phyloP scores from a whole-genome alignment of 2,888 invertebrate genomes.

The Dryobota labecula region DNA sequence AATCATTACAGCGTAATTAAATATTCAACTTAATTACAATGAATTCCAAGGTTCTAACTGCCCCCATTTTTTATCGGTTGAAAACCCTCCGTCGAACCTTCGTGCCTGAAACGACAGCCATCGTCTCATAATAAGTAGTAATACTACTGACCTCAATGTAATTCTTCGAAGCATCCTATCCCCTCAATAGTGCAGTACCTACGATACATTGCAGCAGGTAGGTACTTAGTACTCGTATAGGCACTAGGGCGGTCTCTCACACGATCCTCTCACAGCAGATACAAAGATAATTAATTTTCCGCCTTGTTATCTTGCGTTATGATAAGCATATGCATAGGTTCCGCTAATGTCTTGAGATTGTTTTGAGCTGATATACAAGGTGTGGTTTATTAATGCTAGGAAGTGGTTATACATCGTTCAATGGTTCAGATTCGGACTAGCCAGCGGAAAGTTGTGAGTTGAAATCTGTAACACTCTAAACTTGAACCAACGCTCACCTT shows the following conservation, averaged over 20 bases:
- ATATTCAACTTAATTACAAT: too few species aligned
- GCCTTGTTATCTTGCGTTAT: conserved; percentile 51
- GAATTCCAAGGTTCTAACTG: background rate
- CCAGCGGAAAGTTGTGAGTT: background rate
- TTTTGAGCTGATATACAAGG: conserved; percentile 27
- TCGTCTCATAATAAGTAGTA: background rate
- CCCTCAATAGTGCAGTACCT: background rate
- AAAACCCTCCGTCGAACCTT: background rate
- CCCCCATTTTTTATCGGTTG: background rate
- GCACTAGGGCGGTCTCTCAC: conserved; percentile 16
- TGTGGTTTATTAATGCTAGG: background rate
- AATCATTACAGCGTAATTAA: background rate
- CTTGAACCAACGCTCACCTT: background rate
- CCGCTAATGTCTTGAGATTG: conserved; percentile 57
- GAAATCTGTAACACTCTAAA: background rate
- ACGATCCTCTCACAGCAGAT: conserved; percentile 27
- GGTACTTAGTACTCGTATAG: too few species aligned
- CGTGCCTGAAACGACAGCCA: background rate
- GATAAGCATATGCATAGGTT: conserved; percentile 61
- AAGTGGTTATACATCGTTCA: background rate
- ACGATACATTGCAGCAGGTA: background rate
- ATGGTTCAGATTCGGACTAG: background rate
- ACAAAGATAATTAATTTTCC: conserved; percentile 67
- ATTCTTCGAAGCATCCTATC: background rate
- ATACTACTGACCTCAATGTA: background rate